Evolutionary conservation across 2,888 invertebrate genomes (phyloP), one percentile per base, ranked within the genome.

Genomic region (Asteroscopus sphinx): DNA sequence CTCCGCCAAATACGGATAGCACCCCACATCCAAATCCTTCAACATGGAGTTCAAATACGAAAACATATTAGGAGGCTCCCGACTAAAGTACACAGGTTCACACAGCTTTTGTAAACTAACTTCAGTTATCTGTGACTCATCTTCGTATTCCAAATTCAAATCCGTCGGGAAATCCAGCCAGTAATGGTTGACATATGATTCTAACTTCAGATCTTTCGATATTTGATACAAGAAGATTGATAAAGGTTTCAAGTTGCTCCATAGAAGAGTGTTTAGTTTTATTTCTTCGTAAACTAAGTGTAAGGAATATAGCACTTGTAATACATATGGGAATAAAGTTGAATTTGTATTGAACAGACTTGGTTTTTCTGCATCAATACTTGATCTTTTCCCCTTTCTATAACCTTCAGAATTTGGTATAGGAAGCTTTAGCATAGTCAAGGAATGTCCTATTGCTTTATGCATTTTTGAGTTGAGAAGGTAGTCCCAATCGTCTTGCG

Each of bases 221-320:
- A 99, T 83, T 81, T 97, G 97, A 80, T 96, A 96, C 30, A 99
- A 88, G 55, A 98, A 95, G 67, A 91, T 82, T 0, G 96, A 97
- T 35, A 99, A 82, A 0, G 96, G 94, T 49, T 95, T 95, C 61
- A 98, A 85, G 72, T 97, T 96, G 53, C 96, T 96, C 41, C 95
- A 95, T 69, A 97, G 90, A 0, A 97, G 90, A 0, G 96, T 95
- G 78, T 98, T 97, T 53, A 99, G 86, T 83, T 99, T 99, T 3
- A 98, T 93, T 82, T 99, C 98, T 94, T 99, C 99, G 80, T 99
- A 99, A 0, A 98, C 95, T 26, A 99, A 92, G 91, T 99, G 99
- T 30, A 99, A 93, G 0, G 97, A 95, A 82, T 96, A 98, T 54
- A 98, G 95, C 26, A 98, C 95, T 48, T 97, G 95, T 5, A 97